Evolutionary conservation across 2,888 invertebrate species (phyloP).

Genomic region (Spicauda simplicius): DNA sequence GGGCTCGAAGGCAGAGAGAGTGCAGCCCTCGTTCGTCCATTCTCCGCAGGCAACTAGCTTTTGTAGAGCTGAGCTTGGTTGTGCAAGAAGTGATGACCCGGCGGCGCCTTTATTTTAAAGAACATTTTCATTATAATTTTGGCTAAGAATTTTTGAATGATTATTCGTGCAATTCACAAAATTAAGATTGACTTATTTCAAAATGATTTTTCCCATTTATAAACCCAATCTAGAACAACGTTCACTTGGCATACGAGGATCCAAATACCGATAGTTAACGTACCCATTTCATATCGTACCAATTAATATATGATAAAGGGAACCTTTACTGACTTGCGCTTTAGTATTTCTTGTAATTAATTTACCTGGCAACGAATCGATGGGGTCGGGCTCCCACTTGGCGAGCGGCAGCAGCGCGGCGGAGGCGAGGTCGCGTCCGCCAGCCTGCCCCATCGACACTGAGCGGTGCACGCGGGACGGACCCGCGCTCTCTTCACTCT

Average conservation of each 20-base stretch:
- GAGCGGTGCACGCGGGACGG: constrained; percentile 90
- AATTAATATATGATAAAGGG: no score
- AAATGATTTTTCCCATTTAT: no score
- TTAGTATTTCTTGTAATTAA: neutral
- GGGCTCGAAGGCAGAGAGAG: constrained; percentile 70
- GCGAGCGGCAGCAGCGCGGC: constrained; percentile 62
- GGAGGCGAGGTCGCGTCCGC: constrained; percentile 76
- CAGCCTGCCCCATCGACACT: constrained; percentile 92
- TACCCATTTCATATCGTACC: no score
- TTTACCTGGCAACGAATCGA: constrained; percentile 36
- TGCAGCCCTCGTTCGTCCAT: constrained; percentile 50
- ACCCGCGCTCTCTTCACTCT: constrained; percentile 22
- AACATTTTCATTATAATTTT: neutral
- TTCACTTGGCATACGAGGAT: no score
- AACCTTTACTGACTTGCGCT: neutral
- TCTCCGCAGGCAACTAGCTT: constrained; percentile 86
- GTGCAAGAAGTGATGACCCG: constrained; percentile 92
- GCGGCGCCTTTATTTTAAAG: constrained; percentile 83
- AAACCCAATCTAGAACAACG: no score
- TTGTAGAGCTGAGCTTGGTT: constrained; percentile 94
- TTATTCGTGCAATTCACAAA: neutral
- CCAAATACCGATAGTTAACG: no score
- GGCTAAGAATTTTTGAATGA: neutral
- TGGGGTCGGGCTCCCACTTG: constrained; percentile 48
- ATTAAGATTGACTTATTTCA: neutral